These are phyloP conservation scores for Channa argus DNA, from an alignment of 2,113 vertebrate species.

Conservation along the genomic window DNA sequence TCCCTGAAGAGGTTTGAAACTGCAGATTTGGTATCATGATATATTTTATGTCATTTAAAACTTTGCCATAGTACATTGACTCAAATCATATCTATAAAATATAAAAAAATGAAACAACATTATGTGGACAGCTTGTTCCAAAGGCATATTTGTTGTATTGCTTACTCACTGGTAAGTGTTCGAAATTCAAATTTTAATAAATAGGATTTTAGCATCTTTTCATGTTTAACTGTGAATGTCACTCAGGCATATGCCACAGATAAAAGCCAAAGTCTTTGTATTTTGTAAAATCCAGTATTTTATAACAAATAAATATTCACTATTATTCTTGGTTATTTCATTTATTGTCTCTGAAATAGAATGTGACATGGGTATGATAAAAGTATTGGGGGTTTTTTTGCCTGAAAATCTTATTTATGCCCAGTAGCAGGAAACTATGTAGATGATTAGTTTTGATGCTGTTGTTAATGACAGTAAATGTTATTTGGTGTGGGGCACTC, in stretches of 20 bases:
- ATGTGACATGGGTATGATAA: neutral
- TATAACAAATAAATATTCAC: slow-evolving; percentile 79
- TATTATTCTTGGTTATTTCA: slow-evolving; percentile 36
- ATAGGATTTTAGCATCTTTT: slow-evolving; percentile 63
- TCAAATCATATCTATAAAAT: slow-evolving; percentile 50
- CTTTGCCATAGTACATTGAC: slow-evolving; percentile 47
- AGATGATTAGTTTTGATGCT: too few species aligned
- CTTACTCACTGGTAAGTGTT: slow-evolving; percentile 41
- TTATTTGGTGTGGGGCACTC: too few species aligned
- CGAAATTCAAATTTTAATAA: slow-evolving; percentile 54
- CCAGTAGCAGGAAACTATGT: too few species aligned
- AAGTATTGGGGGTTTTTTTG: neutral
- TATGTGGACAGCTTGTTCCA: slow-evolving; percentile 66
- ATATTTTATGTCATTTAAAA: slow-evolving; percentile 50
- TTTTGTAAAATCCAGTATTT: slow-evolving; percentile 79
- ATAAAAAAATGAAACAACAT: slow-evolving; percentile 61
- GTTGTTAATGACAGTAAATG: too few species aligned
- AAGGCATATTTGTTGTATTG: slow-evolving; percentile 65
- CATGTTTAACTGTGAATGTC: slow-evolving; percentile 72
- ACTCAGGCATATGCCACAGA: slow-evolving; percentile 65
- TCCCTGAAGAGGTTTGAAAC: slow-evolving; percentile 63
- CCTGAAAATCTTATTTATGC: neutral
- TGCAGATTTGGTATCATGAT: slow-evolving; percentile 61
- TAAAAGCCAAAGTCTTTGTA: slow-evolving; percentile 79
- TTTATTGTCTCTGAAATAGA: slow-evolving; percentile 11